Base-by-base conservation (phyloP, 1,140 invertebrate genomes). In the Neotoxoptera formosana region DNA sequence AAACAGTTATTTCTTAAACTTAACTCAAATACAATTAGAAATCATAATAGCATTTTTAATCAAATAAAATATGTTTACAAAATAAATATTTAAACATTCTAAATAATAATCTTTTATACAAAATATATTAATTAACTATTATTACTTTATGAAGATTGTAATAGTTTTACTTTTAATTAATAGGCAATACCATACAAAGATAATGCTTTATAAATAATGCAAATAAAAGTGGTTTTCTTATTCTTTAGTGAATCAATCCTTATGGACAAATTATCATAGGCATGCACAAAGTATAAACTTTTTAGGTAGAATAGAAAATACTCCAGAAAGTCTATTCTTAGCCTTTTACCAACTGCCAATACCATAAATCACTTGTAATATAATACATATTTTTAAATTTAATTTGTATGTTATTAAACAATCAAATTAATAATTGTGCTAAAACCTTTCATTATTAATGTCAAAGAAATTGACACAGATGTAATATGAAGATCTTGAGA, bases 1-100 rank as follows among this genome's bases (percentile, higher is more conserved):
- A 94, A 93, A 94, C 91, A 81, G 56, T 94, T 94, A 91, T 93
- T 93, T 94, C 84, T 45, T 51, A 56, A 60, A 90, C 36, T 76
- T 34, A 94, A 48, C 14, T 81, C 51, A 93, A 94, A 91, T 94
- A 87, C 60, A 93, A 81, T 45, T 60, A 90, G 2, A 41, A 60
- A 30, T 45, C 0, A 30, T 7, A 90, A 14, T 41, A 90, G 36
- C 36, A 34, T 53, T 51, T 20, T 34, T 90, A 90, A 60, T 89
- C 36, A 48, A 90, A 90, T 25, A 56, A 23, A 56, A 53, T 3
- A 56, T 90, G 41, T 56, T 89, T 89, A 89, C 48, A 53, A 34
- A 23, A 36, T n/a, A 56, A 87, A 8, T n/a, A 89, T 9, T 30
- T 90, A 14, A 60, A 90, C 11, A 25, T 45, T 84, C 45, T 9